phyloP scores from a whole-genome alignment of 2,797 vertebrate genomes.

The Lophotriccus pileatus region DNA sequence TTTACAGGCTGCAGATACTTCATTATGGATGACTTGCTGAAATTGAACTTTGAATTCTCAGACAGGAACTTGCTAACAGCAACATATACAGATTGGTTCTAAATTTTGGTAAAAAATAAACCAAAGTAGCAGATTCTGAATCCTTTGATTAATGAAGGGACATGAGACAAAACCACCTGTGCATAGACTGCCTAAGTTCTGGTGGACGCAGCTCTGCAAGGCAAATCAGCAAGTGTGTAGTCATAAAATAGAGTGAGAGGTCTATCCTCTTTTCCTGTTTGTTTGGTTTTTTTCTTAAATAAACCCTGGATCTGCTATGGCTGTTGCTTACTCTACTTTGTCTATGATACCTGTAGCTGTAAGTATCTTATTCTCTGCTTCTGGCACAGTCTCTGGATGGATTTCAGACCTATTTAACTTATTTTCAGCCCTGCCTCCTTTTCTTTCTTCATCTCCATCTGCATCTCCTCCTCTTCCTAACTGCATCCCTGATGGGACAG shows the following conservation, averaged over 20 bases:
- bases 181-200: neutral
- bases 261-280: neutral
- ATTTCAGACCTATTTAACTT: neutral
- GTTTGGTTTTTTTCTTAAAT: neutral
- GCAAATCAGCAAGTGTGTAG: neutral
- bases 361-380: neutral
- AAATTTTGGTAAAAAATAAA: neutral
- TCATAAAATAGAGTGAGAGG: neutral
- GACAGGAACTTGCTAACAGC: neutral
- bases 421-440: neutral
- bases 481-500: neutral
- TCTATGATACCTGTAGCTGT: neutral
- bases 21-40: neutral
- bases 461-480: neutral
- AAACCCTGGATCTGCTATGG: neutral
- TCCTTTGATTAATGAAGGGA: neutral
- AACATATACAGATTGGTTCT: accelerated
- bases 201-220: neutral
- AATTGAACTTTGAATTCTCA: neutral
- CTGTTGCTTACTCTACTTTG: neutral
- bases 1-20: neutral
- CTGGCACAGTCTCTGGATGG: neutral
- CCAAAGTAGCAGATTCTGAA: neutral
- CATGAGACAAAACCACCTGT: neutral
- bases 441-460: neutral